These are phyloP conservation scores for Drosophila athabasca DNA, from an alignment of 1,140 invertebrate species.

Conservation along the genomic window DNA sequence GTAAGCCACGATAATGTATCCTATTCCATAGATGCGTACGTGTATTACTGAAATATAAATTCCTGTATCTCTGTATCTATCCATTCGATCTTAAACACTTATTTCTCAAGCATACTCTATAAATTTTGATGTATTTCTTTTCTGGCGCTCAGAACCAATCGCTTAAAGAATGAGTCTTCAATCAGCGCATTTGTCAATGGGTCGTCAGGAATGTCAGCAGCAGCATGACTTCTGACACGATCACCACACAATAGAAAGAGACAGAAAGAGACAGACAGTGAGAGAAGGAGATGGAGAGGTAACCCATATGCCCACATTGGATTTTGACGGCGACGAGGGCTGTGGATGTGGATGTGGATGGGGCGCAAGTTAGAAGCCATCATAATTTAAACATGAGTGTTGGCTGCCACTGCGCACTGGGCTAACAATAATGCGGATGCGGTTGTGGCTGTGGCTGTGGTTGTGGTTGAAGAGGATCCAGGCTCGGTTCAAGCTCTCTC, in stretches of 20 bases:
- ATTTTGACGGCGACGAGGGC: conserved; percentile 12
- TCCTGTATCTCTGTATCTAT: conserved; percentile 6
- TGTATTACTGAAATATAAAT: not conserved
- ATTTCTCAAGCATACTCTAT: conserved; percentile 13
- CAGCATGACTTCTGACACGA: conserved; percentile 53
- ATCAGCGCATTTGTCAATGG: conserved; percentile 49
- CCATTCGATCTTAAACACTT: conserved; percentile 1
- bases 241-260: not conserved
- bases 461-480: conserved; percentile 27
- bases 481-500: conserved; percentile 13
- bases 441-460: conserved; percentile 23
- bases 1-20: too few species aligned
- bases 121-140: conserved; percentile 14
- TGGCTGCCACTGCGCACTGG: conserved; percentile 70
- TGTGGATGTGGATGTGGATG: conserved; percentile 3
- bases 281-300: not conserved
- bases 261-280: not conserved
- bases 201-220: conserved; percentile 49
- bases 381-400: conserved; percentile 83
- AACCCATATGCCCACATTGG: conserved; percentile 53
- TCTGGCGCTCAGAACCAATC: not conserved
- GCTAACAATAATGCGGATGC: conserved; percentile 62
- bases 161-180: conserved; percentile 29
- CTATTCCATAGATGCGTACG: too few species aligned
- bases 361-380: conserved; percentile 77